Base-by-base conservation (phyloP, 1,140 invertebrate species). In the Hyposmocoma kahamanoa region DNA sequence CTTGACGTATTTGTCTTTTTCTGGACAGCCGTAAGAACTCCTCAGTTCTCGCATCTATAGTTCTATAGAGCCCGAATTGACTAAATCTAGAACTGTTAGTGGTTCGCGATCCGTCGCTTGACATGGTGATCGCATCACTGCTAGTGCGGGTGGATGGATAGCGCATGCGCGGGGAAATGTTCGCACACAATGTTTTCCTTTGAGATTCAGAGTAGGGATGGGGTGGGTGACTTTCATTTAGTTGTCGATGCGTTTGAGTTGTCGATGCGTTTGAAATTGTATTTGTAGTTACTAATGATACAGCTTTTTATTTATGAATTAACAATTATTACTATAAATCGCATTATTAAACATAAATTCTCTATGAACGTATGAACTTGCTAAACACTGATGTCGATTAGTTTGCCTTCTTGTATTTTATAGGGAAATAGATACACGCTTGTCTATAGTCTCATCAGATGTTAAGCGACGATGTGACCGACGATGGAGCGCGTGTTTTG, bases 61-160 rank as follows among this genome's bases (percentile, higher is more conserved):
- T 80, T 38, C 77, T 65, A 63, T 85, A 85, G 41, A 85, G 48
- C 2, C 81, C 81, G 49, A 85, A 80, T 43, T 80, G 75, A n/a
- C 71, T 57, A 15, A 79, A 51, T 15, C 56, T 42, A 2, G 75
- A 74, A 21, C 65, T 67, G 3, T 43, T 52, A 11, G 58, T 59
- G 11, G 64, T 66, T 44, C 63, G 56, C 6, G 73, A 76, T 28
- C 59, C 67, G 1, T 75, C 71, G 65, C 69, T 77, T n/a, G 76
- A 75, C 79, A 80, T 84, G 42, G 60, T 65, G 53, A 48, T 28
- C 70, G 71, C 80, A 82, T 77, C 72, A 82, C 78, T 21, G 10
- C 22, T 36, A 15, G 57, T 53, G 48, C 47, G 53, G 56, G 36
- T 34, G 49, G n/a, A n/a, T n/a, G n/a, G n/a, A n/a, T n/a, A n/a